phyloP scores from a whole-genome alignment of 92 coral and sea anemone species.

The Zoanthus sansibaricus region DNA sequence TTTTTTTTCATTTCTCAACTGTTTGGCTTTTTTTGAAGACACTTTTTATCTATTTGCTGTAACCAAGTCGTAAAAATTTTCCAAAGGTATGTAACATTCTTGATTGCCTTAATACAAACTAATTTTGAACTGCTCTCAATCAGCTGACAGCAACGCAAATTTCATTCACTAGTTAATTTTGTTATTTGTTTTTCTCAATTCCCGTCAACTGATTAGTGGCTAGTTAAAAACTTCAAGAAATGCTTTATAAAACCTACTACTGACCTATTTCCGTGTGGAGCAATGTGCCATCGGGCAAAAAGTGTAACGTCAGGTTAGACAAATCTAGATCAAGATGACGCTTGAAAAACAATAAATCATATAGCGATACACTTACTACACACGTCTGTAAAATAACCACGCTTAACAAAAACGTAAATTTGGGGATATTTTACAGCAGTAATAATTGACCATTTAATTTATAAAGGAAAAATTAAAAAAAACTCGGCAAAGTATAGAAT shows the following conservation, averaged over 20 bases:
- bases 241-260: not conserved
- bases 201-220: too few relatives aligned
- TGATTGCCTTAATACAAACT: not conserved
- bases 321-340: not conserved
- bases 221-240: not conserved
- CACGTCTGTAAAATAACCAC: not conserved
- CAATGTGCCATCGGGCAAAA: not conserved
- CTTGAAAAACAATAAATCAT: slow-evolving; percentile 8
- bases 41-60: not conserved
- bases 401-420: not conserved
- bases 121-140: not conserved
- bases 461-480: too few relatives aligned
- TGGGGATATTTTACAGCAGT: too few relatives aligned
- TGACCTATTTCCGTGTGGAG: not conserved
- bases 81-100: not conserved
- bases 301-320: not conserved
- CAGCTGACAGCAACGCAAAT: not conserved
- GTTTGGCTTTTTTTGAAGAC: not conserved
- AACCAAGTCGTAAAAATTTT: not conserved
- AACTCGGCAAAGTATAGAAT: too few relatives aligned
- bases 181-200: not conserved
- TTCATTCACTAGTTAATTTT: not conserved
- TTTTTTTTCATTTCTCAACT: not conserved
- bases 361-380: not conserved
- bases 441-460: too few relatives aligned